Evolutionary conservation across 2,113 vertebrate genomes (phyloP).

Genomic region (Albula goreensis): DNA sequence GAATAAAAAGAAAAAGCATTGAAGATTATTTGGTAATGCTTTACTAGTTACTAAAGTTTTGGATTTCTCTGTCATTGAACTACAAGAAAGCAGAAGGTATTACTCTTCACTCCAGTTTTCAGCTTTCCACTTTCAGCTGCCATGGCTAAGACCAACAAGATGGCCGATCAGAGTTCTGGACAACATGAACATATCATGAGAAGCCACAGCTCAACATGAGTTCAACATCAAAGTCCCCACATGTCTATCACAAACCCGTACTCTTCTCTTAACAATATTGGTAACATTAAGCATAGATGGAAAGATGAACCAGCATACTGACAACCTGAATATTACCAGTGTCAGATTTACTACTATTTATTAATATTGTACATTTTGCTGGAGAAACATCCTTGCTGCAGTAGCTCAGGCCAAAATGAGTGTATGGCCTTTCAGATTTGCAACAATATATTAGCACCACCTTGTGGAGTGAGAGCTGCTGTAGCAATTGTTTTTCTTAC

Average conservation of each 20-base stretch:
- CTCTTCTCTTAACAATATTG: no score
- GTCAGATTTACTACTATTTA: background rate
- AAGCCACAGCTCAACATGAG: background rate
- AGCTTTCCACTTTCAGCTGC: no score
- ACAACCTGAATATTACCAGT: background rate
- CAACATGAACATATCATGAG: background rate
- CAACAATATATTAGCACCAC: background rate
- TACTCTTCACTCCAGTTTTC: no score
- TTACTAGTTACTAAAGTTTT: background rate
- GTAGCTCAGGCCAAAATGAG: background rate
- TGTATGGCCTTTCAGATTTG: background rate
- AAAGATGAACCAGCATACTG: background rate
- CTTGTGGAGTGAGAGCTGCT: background rate
- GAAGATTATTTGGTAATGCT: background rate
- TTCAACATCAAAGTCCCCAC: background rate
- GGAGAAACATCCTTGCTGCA: background rate
- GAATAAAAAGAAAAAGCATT: no score
- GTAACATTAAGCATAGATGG: no score
- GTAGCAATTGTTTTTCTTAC: background rate
- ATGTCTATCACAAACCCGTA: background rate
- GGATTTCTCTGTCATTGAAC: no score
- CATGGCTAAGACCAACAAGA: no score
- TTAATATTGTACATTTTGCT: background rate
- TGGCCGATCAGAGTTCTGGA: background rate
- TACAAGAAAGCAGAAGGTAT: no score